phyloP scores from a whole-genome alignment of 2,888 invertebrate genomes.

The Trissoscelio sp. region DNA sequence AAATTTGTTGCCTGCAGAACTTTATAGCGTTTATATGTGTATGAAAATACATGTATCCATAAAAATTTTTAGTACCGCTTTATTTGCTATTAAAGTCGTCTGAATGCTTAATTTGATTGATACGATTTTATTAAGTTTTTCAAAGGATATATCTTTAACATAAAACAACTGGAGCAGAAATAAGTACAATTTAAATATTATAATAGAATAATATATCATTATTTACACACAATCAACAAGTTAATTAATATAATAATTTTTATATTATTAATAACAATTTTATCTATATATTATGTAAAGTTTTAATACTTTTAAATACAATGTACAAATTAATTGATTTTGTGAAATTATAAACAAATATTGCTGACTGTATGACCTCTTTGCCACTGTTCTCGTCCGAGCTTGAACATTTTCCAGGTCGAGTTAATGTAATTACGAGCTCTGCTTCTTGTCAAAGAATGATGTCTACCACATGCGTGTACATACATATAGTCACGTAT shows the following conservation, averaged over 20 bases:
- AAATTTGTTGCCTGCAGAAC: constrained; percentile 41
- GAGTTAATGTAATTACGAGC: constrained; percentile 64
- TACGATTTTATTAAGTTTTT: constrained; percentile 59
- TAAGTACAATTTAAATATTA: constrained; percentile 16
- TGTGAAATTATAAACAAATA: constrained; percentile 36
- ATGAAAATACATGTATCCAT: constrained; percentile 56
- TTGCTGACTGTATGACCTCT: constrained; percentile 25
- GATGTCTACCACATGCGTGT: constrained; percentile 58
- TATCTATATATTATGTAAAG: no score
- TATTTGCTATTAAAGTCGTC: constrained; percentile 65
- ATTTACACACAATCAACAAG: constrained; percentile 2
- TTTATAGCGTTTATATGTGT: constrained; percentile 42
- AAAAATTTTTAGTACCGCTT: constrained; percentile 58
- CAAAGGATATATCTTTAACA: constrained; percentile 30
- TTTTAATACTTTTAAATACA: no score
- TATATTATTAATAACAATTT: no score
- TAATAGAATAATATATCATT: not conserved
- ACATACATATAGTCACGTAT: constrained; percentile 69
- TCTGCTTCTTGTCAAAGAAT: constrained; percentile 67
- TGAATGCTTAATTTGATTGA: constrained; percentile 62
- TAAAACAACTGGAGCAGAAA: constrained; percentile 38
- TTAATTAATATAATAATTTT: constrained; percentile 7
- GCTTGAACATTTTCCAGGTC: constrained; percentile 54
- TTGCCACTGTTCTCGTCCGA: constrained; percentile 49
- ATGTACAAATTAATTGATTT: no score